Evolutionary conservation across 2,888 invertebrate species (phyloP), one percentile per base, ranked within the genome.

Genomic region (Pyrochroa serraticornis): DNA sequence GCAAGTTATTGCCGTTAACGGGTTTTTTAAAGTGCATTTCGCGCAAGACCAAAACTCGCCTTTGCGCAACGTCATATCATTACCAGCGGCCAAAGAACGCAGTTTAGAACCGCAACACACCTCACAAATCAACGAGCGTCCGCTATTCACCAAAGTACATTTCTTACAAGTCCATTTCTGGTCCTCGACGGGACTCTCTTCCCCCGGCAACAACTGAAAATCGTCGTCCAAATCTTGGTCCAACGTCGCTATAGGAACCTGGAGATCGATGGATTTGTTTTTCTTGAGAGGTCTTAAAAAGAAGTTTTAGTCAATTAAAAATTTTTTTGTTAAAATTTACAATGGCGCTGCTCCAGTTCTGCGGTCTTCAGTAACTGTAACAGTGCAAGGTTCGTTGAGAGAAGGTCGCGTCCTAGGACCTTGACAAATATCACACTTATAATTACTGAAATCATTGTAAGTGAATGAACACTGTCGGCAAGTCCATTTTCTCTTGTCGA

Each of bases 391-490:
- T 79, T 90, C 86, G 33, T 85, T 83, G 45, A 85, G 73, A 22
- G 85, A 84, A 3, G 86, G 84, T 14, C 85, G 85, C 57, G 84
- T 84, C 58, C 85, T 81, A 51, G 83, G 81, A 59, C 88, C 87
- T 70, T 88, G 88, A 75, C 95, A 95, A 68, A 92, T 91, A 80
- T 92, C 92, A 78, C 95, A 95, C 67, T 84, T 84, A 43, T 87
- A 87, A 62, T 87, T 87, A 86, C 89, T 90, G 74, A 91, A 84
- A 63, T 90, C 89, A 81, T 94, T 92, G 79, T 92, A 93, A 60
- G 92, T 90, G 80, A 91, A 95, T 76, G 93, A 92, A 79, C 95
- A 95, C 78, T 91, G 90, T 57, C 85, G 84, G 80, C 95, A 95
- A 64, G 91, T 92, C 94, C 95, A 95, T 86, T 91, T 90, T 67